phyloP scores from a whole-genome alignment of 2,888 invertebrate genomes.

The Odiellus spinosus region DNA sequence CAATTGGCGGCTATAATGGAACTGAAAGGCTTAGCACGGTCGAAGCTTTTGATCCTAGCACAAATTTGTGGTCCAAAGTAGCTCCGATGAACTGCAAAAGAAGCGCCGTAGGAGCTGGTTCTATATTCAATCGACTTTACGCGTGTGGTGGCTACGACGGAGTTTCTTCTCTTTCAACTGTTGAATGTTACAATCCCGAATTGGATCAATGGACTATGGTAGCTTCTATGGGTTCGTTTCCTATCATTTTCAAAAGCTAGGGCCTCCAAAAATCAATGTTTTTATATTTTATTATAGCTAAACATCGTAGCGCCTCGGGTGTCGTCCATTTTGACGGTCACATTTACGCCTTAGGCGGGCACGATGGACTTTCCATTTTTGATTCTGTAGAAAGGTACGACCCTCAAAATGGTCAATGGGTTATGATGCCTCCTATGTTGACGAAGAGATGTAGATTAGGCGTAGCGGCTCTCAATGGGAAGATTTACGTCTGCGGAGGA shows the following conservation, averaged over 20 bases:
- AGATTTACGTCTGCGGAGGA: slow-evolving; percentile 66
- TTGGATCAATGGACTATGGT: slow-evolving; percentile 47
- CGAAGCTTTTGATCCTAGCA: slow-evolving; percentile 61
- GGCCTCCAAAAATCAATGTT: too few relatives aligned
- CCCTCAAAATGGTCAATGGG: slow-evolving; percentile 54
- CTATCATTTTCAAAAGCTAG: too few relatives aligned
- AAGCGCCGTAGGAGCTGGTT: slow-evolving; percentile 64
- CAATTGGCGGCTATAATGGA: slow-evolving; percentile 70
- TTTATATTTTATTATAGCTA: too few relatives aligned
- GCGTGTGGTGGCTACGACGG: slow-evolving; percentile 77
- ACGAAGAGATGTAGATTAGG: slow-evolving; percentile 66
- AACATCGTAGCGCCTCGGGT: slow-evolving; percentile 53
- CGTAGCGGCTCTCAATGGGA: slow-evolving; percentile 61
- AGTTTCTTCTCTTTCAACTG: slow-evolving; percentile 59
- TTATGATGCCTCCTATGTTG: slow-evolving; percentile 56
- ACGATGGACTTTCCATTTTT: slow-evolving; percentile 72
- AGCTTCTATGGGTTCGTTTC: too few relatives aligned
- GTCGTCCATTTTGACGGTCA: slow-evolving; percentile 52
- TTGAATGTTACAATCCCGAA: slow-evolving; percentile 48
- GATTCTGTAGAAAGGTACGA: slow-evolving; percentile 67
- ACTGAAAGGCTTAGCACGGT: slow-evolving; percentile 62
- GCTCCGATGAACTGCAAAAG: slow-evolving; percentile 62
- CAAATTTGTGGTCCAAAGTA: slow-evolving; percentile 56
- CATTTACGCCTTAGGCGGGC: slow-evolving; percentile 68
- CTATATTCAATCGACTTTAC: slow-evolving; percentile 59